phyloP scores from a whole-genome alignment of 64 coral and sea anemone species.

The Stichodactyla helianthus region DNA sequence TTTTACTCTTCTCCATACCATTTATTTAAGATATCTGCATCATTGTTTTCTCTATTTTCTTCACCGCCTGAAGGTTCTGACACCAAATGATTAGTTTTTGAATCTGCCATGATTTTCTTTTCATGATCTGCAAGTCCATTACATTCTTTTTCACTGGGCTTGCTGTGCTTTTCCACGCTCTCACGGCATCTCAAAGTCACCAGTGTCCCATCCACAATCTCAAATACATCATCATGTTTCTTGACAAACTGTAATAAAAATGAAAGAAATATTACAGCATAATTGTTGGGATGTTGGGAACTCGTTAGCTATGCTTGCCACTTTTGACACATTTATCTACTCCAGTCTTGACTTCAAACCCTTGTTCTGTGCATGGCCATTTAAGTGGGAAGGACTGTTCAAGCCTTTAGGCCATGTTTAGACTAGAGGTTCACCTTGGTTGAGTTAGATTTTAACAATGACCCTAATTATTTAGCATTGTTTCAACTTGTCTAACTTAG shows the following conservation, averaged over 20 bases:
- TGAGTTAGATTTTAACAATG: too few species aligned
- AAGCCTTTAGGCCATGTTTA: too few species aligned
- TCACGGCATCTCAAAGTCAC: background rate
- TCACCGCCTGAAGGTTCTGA: background rate
- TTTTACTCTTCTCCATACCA: background rate
- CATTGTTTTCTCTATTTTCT: background rate
- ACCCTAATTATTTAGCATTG: too few species aligned
- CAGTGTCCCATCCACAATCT: constrained; percentile 1
- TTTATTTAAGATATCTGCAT: background rate
- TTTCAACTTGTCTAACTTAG: too few species aligned
- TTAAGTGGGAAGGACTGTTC: too few species aligned
- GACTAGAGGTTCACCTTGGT: too few species aligned
- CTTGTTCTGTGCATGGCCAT: too few species aligned
- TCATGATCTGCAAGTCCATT: background rate
- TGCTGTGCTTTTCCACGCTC: background rate
- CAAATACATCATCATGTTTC: constrained; percentile 61
- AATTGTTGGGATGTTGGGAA: too few species aligned
- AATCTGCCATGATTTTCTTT: background rate
- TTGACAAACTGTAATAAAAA: constrained; percentile 66
- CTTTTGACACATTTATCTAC: background rate
- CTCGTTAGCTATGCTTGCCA: too few species aligned
- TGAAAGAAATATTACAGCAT: background rate
- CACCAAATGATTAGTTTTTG: background rate
- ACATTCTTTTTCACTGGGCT: background rate
- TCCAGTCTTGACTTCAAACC: too few species aligned